phyloP scores from a whole-genome alignment of 92 coral and sea anemone species.

The Palythoa heliodiscus region DNA sequence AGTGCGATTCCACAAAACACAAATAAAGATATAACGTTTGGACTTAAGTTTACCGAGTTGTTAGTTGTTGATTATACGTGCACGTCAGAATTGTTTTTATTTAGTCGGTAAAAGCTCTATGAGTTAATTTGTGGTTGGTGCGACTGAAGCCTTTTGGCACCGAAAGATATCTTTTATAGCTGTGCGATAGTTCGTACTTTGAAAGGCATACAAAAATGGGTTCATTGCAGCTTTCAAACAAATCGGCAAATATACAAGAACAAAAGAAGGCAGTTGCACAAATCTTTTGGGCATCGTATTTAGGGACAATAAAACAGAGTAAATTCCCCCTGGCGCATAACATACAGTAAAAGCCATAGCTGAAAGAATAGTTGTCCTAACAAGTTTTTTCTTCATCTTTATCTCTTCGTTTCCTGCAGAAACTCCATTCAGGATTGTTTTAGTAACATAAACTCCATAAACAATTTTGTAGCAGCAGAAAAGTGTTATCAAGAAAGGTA shows the following conservation, averaged over 20 bases:
- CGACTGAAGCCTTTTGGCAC: too few relatives aligned
- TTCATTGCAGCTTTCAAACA: neutral
- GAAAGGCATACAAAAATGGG: constrained; percentile 28
- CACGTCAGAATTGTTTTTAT: too few relatives aligned
- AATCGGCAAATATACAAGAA: neutral
- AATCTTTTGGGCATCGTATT: neutral
- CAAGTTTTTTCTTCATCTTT: neutral
- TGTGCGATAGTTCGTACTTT: constrained; percentile 11
- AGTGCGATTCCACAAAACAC: too few relatives aligned
- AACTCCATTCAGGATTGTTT: neutral
- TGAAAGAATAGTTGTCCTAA: neutral
- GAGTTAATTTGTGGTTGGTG: too few relatives aligned
- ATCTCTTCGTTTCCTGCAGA: constrained; percentile 1
- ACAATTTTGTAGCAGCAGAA: neutral
- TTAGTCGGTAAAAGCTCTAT: too few relatives aligned
- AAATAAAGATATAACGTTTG: too few relatives aligned
- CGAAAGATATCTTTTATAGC: neutral
- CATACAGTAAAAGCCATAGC: neutral
- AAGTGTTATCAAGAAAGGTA: neutral
- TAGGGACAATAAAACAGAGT: neutral
- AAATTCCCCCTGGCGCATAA: neutral
- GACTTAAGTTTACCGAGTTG: too few relatives aligned
- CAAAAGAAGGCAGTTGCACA: neutral
- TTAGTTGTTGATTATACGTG: too few relatives aligned
- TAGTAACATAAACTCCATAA: constrained; percentile 4